phyloP scores from a whole-genome alignment of 2,797 vertebrate species.

The Masticophis lateralis region DNA sequence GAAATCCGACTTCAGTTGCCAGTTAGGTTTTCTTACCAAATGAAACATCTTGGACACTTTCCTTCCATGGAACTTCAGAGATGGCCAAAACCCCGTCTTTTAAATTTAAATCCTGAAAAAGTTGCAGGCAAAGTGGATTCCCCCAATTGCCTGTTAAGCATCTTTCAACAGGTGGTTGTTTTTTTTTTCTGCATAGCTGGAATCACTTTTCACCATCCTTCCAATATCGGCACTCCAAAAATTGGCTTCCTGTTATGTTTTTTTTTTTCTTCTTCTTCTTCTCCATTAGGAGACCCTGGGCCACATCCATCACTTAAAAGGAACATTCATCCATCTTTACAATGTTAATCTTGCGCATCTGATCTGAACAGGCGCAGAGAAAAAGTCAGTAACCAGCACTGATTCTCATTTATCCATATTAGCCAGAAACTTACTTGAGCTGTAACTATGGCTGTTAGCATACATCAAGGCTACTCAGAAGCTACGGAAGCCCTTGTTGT shows the following conservation, averaged over 20 bases:
- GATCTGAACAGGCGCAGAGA: slow-evolving; percentile 62
- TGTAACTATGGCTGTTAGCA: slow-evolving; percentile 64
- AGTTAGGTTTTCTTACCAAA: neutral
- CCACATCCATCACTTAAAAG: slow-evolving; percentile 64
- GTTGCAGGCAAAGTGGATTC: slow-evolving; percentile 39
- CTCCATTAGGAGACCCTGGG: slow-evolving; percentile 41
- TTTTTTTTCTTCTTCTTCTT: slow-evolving; percentile 17
- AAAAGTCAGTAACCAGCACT: slow-evolving; percentile 68
- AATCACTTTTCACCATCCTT: slow-evolving; percentile 47
- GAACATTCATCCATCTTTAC: slow-evolving; percentile 61
- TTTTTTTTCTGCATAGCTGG: neutral
- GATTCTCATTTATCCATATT: slow-evolving; percentile 70
- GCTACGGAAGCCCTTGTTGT: neutral
- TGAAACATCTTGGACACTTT: fast-evolving
- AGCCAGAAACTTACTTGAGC: slow-evolving; percentile 65
- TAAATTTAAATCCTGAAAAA: slow-evolving; percentile 11
- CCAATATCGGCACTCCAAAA: slow-evolving; percentile 54
- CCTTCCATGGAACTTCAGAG: neutral
- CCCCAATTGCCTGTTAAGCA: slow-evolving; percentile 41
- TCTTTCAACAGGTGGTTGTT: slow-evolving; percentile 35
- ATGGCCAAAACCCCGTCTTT: neutral
- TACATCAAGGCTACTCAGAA: slow-evolving; percentile 58
- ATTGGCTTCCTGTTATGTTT: slow-evolving; percentile 52
- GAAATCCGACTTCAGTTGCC: neutral
- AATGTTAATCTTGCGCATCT: slow-evolving; percentile 68